Evolutionary conservation across 2,113 vertebrate species (phyloP).

Genomic region (Fulmarus glacialis): DNA sequence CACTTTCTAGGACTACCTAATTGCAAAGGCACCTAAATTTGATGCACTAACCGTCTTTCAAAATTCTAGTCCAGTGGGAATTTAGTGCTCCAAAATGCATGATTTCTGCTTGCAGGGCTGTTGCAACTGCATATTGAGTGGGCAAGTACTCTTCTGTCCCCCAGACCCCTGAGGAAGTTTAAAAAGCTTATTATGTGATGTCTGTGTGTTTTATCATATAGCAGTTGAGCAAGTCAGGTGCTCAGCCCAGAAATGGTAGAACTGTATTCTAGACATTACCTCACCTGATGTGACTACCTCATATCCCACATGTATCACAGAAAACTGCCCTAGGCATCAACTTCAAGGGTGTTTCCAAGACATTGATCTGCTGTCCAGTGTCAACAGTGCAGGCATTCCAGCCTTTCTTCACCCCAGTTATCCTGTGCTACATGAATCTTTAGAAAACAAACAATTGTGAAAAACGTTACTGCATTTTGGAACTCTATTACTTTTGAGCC

Average conservation of each 20-base stretch:
- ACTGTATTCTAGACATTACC: not conserved
- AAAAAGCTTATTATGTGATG: not conserved
- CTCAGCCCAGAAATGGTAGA: not conserved
- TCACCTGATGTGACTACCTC: not conserved
- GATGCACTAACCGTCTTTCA: not conserved
- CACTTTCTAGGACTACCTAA: not conserved
- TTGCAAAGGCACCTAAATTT: not conserved
- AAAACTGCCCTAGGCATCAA: not conserved
- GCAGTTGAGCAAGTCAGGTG: not conserved
- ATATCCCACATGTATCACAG: not conserved
- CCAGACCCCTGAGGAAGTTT: not conserved
- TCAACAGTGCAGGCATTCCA: fast-evolving
- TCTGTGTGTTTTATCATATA: not conserved
- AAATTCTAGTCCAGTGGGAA: not conserved
- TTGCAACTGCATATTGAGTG: not conserved
- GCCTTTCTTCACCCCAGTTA: not conserved
- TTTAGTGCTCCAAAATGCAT: not conserved
- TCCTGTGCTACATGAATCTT: not conserved
- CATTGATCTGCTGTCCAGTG: not conserved
- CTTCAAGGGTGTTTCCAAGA: not conserved
- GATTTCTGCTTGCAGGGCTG: not conserved
- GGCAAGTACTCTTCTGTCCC: not conserved
- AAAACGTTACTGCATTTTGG: not conserved
- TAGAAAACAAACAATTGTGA: not conserved
- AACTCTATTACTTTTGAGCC: not conserved